Percentiles rank a stretch among this genome's conserved stretches.
Evolutionary conservation across 2,888 invertebrate species (phyloP).

Genomic region (Anarsia innoxiella): DNA sequence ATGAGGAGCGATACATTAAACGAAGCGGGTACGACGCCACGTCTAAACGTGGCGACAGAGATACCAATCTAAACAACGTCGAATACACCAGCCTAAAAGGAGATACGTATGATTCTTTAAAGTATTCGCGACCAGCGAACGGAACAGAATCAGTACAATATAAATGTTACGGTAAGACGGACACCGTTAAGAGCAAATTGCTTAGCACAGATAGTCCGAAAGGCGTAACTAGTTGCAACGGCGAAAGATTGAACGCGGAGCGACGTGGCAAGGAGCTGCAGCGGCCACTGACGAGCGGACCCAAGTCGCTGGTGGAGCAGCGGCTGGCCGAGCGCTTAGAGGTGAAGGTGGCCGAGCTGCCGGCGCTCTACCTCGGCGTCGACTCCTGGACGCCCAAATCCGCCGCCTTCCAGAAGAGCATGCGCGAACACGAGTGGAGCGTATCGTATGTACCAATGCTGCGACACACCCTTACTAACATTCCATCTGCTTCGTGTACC

Average conservation of each 20-base stretch:
- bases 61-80: constrained; percentile 60
- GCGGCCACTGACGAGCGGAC: constrained; percentile 57
- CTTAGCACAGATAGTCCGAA: constrained; percentile 67
- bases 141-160: constrained; percentile 69
- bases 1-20: constrained; percentile 63
- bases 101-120: constrained; percentile 67
- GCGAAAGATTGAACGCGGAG: constrained; percentile 61
- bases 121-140: constrained; percentile 71
- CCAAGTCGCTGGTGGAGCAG: constrained; percentile 62
- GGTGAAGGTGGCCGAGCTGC: constrained; percentile 75
- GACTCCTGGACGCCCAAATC: constrained; percentile 86
- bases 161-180: constrained; percentile 66
- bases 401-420: constrained; percentile 70
- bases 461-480: constrained; percentile 35
- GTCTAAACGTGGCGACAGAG: constrained; percentile 60
- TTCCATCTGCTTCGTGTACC: constrained; percentile 14
- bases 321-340: constrained; percentile 69
- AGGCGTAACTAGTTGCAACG: constrained; percentile 67
- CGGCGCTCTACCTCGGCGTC: constrained; percentile 82
- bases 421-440: constrained; percentile 75
- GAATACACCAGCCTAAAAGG: constrained; percentile 64
- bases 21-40: constrained; percentile 60
- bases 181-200: constrained; percentile 70
- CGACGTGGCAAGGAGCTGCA: constrained; percentile 55
- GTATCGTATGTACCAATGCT: constrained; percentile 66